Evolutionary conservation across 2,888 invertebrate genomes (phyloP).

Genomic region (Ectropis crepuscularia): DNA sequence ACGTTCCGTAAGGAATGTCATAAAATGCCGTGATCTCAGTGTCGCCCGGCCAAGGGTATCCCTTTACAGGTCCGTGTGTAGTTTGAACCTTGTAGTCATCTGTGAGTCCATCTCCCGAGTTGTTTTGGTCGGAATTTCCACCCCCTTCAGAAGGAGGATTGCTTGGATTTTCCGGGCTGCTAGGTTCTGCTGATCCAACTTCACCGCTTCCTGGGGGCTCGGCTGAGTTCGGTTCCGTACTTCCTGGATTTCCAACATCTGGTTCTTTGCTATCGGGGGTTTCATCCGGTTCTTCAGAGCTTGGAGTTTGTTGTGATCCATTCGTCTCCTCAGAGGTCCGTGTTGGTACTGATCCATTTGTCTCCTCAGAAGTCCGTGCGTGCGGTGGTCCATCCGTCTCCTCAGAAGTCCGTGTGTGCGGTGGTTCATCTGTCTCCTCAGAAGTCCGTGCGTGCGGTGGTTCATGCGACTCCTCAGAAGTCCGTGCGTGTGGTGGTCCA

Average conservation of each 20-base stretch:
- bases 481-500: too few species aligned
- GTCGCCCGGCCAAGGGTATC: slow-evolving; percentile 46
- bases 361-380: too few species aligned
- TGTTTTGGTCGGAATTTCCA: background rate
- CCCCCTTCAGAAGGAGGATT: slow-evolving; percentile 1
- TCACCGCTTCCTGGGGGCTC: slow-evolving; percentile 2
- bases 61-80: slow-evolving; percentile 57
- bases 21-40: slow-evolving; percentile 54
- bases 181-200: slow-evolving; percentile 1
- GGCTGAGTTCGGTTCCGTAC: background rate
- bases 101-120: background rate
- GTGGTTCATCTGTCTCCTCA: too few species aligned
- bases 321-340: too few species aligned
- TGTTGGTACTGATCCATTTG: too few species aligned
- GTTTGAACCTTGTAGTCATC: slow-evolving; percentile 47
- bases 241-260: slow-evolving; percentile 9
- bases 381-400: too few species aligned
- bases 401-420: too few species aligned
- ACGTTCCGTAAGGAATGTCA: slow-evolving; percentile 68
- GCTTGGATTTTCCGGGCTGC: background rate
- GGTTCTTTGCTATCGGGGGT: slow-evolving; percentile 10
- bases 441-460: too few species aligned
- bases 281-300: slow-evolving; percentile 2
- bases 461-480: too few species aligned
- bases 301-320: background rate